Base-by-base conservation (phyloP, 2,113 vertebrate species). In the Ailurus styani region DNA sequence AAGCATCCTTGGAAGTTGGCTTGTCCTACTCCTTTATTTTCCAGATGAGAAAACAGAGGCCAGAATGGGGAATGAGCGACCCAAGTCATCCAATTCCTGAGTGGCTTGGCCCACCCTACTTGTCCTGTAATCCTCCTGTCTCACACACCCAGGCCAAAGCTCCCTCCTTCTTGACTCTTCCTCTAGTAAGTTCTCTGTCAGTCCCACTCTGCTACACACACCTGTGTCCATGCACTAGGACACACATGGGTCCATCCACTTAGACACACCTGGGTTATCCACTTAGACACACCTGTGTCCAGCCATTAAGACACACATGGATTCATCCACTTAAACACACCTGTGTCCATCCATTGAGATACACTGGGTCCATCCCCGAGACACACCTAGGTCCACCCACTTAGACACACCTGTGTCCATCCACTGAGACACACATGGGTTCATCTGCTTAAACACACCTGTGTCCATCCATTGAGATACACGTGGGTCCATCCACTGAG, bases 101-200 rank as follows among this genome's bases (percentile, higher is more conserved):
- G 31, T 1, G 8, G 1, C 11, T 3, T 14, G 6, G 40, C 5
- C 34, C 9, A 29, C 12, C 9, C 75, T 29, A n/a, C 7, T 70
- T 18, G 18, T 68, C 25, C 13, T 75, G 18, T 5, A 10, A n/a
- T 29, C 42, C 60, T 40, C 55, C 8, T 5, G 5, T 40, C 37
- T 75, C 55, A 21, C 31, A 20, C 1, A 2, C 1, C 12, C 5
- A 10, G 66, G 29, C 55, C 27, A n/a, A 34, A 17, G 7, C 42
- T 62, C 15, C 20, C 1, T 7, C 6, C 45, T 60, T 20, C 42
- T 60, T 29, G 3, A 3, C 25, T 81, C 23, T 15, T 40, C 60
- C 18, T 0, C 17, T 7, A 13, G 11, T 55, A 6, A 18, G 8
- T 42, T 27, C 3, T 29, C 81, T 7, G 4, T 31, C 40, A 11